Conservation (phyloP, 2,113 vertebrate genomes). For the Rissa tridactyla region DNA sequence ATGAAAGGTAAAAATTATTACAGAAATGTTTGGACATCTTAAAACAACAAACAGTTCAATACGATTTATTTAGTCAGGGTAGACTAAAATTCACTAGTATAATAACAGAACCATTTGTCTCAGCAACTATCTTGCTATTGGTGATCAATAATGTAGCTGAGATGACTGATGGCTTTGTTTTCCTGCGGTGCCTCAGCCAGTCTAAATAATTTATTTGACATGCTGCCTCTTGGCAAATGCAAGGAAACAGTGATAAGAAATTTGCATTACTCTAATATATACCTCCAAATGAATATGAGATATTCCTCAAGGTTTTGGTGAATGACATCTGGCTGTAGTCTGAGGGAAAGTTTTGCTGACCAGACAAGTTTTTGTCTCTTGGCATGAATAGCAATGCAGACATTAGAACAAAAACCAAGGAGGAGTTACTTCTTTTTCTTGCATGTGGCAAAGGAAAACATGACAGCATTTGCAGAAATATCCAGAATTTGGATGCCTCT, state of each 20-base stretch:
- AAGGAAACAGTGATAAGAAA: constrained; percentile 61
- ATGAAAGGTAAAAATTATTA: constrained; percentile 45
- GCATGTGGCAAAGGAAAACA: background rate
- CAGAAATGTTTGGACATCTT: constrained; percentile 59
- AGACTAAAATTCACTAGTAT: constrained; percentile 71
- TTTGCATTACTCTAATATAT: constrained; percentile 51
- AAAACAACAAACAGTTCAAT: constrained; percentile 68
- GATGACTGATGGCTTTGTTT: constrained; percentile 80
- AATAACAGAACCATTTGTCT: constrained; percentile 79
- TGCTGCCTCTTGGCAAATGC: constrained; percentile 68
- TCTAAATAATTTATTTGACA: constrained; percentile 79
- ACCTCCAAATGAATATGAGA: background rate
- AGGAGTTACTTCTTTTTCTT: background rate
- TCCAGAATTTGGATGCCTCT: background rate
- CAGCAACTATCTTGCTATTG: constrained; percentile 80
- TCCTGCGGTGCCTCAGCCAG: constrained; percentile 57
- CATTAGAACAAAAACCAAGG: background rate
- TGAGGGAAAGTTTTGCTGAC: constrained; percentile 18
- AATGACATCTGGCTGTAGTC: background rate
- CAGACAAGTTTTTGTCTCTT: background rate
- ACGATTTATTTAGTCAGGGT: constrained; percentile 72
- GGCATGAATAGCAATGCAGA: background rate
- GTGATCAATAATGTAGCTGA: constrained; percentile 77
- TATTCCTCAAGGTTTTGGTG: constrained; percentile 15
- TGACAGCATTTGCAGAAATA: background rate